Base-by-base conservation (phyloP, 2,888 invertebrate genomes). In the Andrena fulva region DNA sequence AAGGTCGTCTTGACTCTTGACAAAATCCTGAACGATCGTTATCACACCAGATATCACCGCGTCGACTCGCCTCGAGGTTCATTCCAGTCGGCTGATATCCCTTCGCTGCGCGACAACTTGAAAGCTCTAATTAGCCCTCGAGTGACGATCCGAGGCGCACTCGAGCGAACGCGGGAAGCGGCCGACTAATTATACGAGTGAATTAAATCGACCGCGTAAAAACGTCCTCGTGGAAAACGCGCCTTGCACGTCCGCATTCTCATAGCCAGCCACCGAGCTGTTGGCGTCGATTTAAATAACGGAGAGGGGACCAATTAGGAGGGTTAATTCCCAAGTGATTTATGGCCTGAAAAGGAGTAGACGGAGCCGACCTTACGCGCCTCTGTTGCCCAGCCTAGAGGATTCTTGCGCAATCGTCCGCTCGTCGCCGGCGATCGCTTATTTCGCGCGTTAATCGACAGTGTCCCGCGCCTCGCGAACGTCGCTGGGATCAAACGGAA, bases 251-350 rank as follows among this genome's bases (percentile, higher is more conserved):
- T 77, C 70, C 72, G 74, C 72, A 62, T 80, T 76, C 76, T 73
- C 63, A 31, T 60, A 35, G 48, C 31, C 48, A n/a, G 10, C 42
- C 27, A 33, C 50, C 59, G 56, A 70, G 70, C 70, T 56, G n/a
- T 52, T 56, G 66, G 66, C 86, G 84, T 85, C 83, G 85, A 91
- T 91, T 91, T 86, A 88, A 87, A 89, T 89, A 86, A 86, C 74
- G 84, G 82, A 31, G 66, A 16, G 70, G 16, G 79, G 42, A 76
- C 82, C 91, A 91, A 92, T 92, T 92, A 91, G 87, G 85, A 85
- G 88, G 90, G 90, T 91, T 90, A 91, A 90, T 90, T 90, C 89
- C 82, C 82, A 76, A 88, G 82, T 92, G 92, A 92, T 92, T 92
- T 91, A 92, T 87, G 89, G 80, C 79, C 77, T 20, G 62, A 64